Percentiles rank a stretch among this genome's conserved stretches.
phyloP scores from a whole-genome alignment of 2,797 vertebrate species.

The Hydrocynus forskahlii region DNA sequence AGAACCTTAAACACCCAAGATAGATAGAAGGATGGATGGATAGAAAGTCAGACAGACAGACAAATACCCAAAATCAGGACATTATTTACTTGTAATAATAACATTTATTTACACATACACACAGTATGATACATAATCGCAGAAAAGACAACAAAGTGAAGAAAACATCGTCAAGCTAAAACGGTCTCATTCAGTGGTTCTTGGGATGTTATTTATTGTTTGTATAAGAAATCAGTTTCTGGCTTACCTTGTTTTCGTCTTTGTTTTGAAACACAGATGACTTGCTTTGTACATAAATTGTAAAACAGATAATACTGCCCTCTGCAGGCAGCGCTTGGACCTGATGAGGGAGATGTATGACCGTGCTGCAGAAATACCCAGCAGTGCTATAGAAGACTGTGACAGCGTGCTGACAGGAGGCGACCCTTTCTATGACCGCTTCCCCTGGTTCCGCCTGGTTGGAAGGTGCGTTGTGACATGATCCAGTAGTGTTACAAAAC shows the following conservation, averaged over 20 bases:
- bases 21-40: background rate
- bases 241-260: background rate
- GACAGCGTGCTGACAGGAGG: slow-evolving; percentile 92
- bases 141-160: too few relatives aligned
- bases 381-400: slow-evolving; percentile 84
- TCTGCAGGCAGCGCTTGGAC: slow-evolving; percentile 89
- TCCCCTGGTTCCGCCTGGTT: slow-evolving; percentile 98
- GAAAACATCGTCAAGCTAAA: too few relatives aligned
- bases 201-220: too few relatives aligned
- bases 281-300: background rate
- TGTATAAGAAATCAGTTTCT: too few relatives aligned
- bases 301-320: slow-evolving; percentile 41
- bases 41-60: too few relatives aligned
- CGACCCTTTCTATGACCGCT: slow-evolving; percentile 98
- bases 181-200: too few relatives aligned
- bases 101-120: too few relatives aligned
- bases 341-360: slow-evolving; percentile 99
- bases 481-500: too few relatives aligned
- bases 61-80: too few relatives aligned
- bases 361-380: slow-evolving; percentile 92
- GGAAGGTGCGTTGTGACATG: slow-evolving; percentile 86
- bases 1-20: background rate
- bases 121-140: too few relatives aligned
- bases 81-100: too few relatives aligned
- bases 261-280: background rate